phyloP scores from a whole-genome alignment of 2,888 invertebrate genomes.

The Campopleginae sp. region DNA sequence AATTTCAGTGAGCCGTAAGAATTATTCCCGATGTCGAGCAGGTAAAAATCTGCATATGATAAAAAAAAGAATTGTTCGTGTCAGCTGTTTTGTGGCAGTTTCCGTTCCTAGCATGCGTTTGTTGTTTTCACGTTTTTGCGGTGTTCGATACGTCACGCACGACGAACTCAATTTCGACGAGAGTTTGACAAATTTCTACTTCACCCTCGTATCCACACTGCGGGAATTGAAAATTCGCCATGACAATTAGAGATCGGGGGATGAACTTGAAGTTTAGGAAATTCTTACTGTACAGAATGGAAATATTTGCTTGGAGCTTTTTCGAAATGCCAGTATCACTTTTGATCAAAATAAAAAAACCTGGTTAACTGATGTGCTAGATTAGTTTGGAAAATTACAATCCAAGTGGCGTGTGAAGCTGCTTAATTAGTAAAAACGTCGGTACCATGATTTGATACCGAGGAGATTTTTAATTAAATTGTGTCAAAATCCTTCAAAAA shows the following conservation, averaged over 20 bases:
- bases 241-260: no score
- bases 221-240: no score
- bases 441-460: background rate
- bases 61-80: background rate
- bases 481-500: background rate
- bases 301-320: background rate
- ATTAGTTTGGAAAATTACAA: background rate
- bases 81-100: constrained; percentile 17
- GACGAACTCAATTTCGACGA: constrained; percentile 3
- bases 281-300: no score
- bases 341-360: background rate
- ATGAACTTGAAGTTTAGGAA: no score
- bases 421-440: background rate
- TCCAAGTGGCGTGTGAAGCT: background rate
- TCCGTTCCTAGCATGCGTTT: constrained; percentile 31
- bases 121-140: constrained; percentile 1
- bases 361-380: background rate
- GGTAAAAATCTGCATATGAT: constrained; percentile 70
- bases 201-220: background rate
- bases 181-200: constrained; percentile 1
- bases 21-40: constrained; percentile 73
- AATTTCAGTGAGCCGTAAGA: constrained; percentile 77
- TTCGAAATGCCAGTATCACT: background rate
- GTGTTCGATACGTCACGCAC: background rate
- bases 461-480: background rate